These are phyloP conservation scores for Hystrix cristata DNA, from an alignment of 2,113 vertebrate genomes.

Conservation along the genomic window DNA sequence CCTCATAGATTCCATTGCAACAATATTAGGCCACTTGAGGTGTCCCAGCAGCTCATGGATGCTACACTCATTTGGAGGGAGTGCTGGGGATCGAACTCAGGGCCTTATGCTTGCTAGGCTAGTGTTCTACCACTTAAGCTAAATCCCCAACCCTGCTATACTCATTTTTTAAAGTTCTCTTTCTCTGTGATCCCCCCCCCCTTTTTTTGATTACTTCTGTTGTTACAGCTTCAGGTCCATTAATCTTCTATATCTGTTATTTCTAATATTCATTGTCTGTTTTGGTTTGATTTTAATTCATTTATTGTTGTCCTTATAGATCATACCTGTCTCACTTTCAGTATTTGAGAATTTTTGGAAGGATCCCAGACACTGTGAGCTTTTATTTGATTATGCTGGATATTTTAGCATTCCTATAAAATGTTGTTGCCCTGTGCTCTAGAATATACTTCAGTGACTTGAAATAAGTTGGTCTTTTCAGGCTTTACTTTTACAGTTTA, in stretches of 20 bases:
- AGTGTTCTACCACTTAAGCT: too few species aligned
- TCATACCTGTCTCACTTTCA: not conserved
- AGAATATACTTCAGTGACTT: not conserved
- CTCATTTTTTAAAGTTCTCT: not conserved
- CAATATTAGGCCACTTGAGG: not conserved
- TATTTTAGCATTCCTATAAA: constrained; percentile 15
- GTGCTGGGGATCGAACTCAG: too few species aligned
- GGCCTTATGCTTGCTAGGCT: too few species aligned
- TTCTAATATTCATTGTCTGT: not conserved
- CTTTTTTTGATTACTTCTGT: not conserved
- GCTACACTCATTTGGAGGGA: not conserved
- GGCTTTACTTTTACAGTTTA: constrained; percentile 18
- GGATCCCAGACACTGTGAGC: not conserved
- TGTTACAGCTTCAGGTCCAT: not conserved
- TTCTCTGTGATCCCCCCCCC: not conserved
- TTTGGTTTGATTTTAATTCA: constrained; percentile 19
- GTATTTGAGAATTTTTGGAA: constrained; percentile 3
- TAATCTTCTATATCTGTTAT: not conserved
- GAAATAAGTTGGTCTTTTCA: not conserved
- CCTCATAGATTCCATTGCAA: not conserved
- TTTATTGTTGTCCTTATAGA: not conserved
- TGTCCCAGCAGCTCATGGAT: not conserved
- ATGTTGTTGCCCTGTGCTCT: not conserved
- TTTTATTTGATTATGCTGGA: constrained; percentile 33
- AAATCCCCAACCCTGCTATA: too few species aligned